Evolutionary conservation across 1,140 invertebrate species (phyloP).

Genomic region (Hycleus phaleratus): DNA sequence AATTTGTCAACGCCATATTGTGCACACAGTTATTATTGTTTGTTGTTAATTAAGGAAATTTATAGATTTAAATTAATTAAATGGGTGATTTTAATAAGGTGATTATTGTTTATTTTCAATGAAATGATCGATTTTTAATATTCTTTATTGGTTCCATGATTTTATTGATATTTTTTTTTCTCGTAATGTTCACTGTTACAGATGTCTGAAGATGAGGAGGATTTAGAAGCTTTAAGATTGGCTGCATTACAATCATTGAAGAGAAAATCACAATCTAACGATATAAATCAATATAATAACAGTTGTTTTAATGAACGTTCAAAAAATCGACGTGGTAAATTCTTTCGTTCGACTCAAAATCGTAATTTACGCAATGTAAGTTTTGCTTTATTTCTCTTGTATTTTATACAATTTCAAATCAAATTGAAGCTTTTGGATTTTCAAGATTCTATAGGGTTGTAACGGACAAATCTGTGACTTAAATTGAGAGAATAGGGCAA

Average conservation of each 20-base stretch:
- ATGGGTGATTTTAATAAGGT: constrained; percentile 5
- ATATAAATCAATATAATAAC: background rate
- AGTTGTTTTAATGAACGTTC: background rate
- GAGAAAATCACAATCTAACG: constrained; percentile 16
- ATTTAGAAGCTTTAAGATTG: constrained; percentile 36
- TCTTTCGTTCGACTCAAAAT: constrained; percentile 15
- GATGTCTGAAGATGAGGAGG: constrained; percentile 36
- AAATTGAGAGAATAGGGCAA: no score
- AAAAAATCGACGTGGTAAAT: constrained; percentile 18
- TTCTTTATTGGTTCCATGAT: background rate
- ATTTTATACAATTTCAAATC: background rate
- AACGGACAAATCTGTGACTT: no score
- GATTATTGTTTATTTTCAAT: background rate
- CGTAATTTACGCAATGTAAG: constrained; percentile 32
- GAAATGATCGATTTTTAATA: background rate
- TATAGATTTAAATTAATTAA: no score
- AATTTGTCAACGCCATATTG: constrained; percentile 15
- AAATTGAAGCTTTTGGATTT: background rate
- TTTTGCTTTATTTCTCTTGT: background rate
- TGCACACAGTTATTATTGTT: background rate
- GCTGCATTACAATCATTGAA: constrained; percentile 37
- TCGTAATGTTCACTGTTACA: constrained; percentile 1
- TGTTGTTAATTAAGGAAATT: no score
- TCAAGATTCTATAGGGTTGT: no score
- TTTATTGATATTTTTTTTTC: background rate